Conservation (phyloP, 1,140 invertebrate genomes). For the Zaprionus ornatus region DNA sequence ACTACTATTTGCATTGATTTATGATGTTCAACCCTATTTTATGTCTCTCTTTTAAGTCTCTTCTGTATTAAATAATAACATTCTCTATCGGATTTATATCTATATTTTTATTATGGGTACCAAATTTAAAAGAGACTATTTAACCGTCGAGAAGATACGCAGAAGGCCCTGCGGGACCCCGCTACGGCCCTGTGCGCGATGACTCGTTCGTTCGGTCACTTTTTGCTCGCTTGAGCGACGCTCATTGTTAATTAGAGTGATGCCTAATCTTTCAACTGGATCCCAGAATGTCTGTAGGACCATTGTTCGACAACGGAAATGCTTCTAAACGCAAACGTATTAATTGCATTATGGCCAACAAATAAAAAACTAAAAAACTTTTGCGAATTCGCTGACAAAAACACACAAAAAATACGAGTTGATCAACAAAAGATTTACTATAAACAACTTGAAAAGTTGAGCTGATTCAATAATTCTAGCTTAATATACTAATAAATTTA, state of each 20-base stretch:
- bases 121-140: too few relatives aligned
- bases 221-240: conserved; percentile 41
- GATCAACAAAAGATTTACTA: background rate
- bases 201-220: conserved; percentile 18
- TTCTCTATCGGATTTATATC: too few relatives aligned
- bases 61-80: too few relatives aligned
- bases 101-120: too few relatives aligned
- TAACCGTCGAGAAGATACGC: too few relatives aligned
- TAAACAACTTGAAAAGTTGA: too few relatives aligned
- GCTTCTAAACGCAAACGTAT: conserved; percentile 2
- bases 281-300: background rate
- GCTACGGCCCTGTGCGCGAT: background rate
- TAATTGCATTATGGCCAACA: background rate
- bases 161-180: too few relatives aligned
- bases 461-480: background rate
- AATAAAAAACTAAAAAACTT: background rate
- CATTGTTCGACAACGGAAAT: conserved; percentile 67
- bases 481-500: background rate
- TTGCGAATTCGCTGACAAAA: background rate
- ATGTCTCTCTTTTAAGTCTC: too few relatives aligned
- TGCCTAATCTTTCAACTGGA: conserved; percentile 47
- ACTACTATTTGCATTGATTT: too few relatives aligned
- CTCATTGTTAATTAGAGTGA: conserved; percentile 59
- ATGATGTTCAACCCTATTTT: too few relatives aligned
- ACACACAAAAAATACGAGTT: background rate